phyloP scores from a whole-genome alignment of 2,888 invertebrate species.

The Cotesia congregata region DNA sequence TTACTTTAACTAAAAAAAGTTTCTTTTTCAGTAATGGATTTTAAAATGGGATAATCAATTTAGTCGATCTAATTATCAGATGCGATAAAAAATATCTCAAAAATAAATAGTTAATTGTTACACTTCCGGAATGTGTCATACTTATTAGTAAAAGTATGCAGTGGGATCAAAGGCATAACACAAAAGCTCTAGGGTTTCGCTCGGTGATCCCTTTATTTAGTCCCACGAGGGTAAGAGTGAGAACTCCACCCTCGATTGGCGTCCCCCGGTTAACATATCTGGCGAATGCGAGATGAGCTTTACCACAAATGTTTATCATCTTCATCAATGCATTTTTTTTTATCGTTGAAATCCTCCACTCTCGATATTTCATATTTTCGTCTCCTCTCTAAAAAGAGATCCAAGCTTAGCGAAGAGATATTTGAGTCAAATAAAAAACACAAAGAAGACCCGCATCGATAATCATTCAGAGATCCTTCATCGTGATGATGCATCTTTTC shows the following conservation, averaged over 20 bases:
- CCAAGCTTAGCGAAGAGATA: neutral
- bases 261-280: constrained; percentile 46
- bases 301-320: constrained; percentile 49
- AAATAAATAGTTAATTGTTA: neutral
- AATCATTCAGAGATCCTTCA: neutral
- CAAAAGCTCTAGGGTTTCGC: neutral
- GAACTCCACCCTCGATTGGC: constrained; percentile 51
- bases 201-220: constrained; percentile 48
- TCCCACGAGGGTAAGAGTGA: constrained; percentile 43
- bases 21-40: no score
- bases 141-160: constrained; percentile 14
- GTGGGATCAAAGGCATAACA: neutral
- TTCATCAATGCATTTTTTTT: constrained; percentile 36
- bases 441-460: neutral
- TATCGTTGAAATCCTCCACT: constrained; percentile 32
- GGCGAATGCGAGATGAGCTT: constrained; percentile 52
- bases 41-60: no score
- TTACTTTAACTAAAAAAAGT: no score
- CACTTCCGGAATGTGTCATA: constrained; percentile 9
- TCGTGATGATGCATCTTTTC: neutral
- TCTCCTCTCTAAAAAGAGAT: neutral
- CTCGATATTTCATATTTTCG: neutral
- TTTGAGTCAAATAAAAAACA: neutral
- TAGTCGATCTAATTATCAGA: no score
- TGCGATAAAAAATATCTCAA: neutral